phyloP scores from a whole-genome alignment of 2,113 vertebrate genomes.

The Antechinus stuartii region DNA sequence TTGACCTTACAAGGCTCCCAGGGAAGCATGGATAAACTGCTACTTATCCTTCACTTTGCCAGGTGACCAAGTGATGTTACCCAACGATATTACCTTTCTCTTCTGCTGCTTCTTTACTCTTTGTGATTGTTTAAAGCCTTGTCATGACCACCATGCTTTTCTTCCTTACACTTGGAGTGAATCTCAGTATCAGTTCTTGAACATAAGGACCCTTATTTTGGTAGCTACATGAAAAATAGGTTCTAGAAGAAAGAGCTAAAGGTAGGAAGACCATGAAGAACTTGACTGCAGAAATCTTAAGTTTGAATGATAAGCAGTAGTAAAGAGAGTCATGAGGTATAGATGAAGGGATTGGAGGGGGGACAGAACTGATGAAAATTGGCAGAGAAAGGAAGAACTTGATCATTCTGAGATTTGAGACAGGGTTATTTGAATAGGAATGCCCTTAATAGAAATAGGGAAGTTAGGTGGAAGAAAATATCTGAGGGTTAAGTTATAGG shows the following conservation, averaged over 20 bases:
- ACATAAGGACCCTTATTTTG: background rate
- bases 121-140: background rate
- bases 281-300: background rate
- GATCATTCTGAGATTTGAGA: background rate
- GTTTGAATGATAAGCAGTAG: background rate
- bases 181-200: background rate
- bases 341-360: background rate
- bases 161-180: background rate
- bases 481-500: background rate
- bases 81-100: background rate
- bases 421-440: background rate
- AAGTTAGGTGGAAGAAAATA: background rate
- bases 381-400: background rate
- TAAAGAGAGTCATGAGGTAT: background rate
- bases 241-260: background rate
- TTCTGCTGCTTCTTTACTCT: background rate
- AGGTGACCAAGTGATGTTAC: background rate
- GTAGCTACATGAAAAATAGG: background rate
- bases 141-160: background rate
- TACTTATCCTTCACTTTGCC: background rate
- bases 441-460: background rate
- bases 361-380: background rate
- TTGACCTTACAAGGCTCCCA: background rate
- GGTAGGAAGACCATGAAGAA: background rate
- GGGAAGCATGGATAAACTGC: background rate